phyloP scores from a whole-genome alignment of 2,113 vertebrate species.

The Gulo gulo region DNA sequence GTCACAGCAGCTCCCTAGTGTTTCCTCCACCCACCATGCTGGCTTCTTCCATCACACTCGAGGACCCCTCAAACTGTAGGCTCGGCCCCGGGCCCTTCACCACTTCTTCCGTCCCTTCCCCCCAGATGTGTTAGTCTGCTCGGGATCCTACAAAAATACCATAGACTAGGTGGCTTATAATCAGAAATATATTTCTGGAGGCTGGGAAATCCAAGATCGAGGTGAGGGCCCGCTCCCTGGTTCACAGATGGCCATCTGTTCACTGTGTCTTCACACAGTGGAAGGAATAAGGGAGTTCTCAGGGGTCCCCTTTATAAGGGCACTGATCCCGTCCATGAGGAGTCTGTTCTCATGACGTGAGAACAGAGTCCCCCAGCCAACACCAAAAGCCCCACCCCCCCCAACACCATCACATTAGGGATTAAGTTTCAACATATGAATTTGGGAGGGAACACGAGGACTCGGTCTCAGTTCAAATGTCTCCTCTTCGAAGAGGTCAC shows the following conservation, averaged over 20 bases:
- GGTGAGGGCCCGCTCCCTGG: background rate
- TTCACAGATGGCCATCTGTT: background rate
- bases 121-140: background rate
- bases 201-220: background rate
- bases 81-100: background rate
- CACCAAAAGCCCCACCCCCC: too few species aligned
- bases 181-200: background rate
- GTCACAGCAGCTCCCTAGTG: background rate
- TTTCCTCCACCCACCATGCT: background rate
- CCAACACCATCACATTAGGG: background rate
- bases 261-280: background rate
- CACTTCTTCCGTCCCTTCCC: background rate
- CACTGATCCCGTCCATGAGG: background rate
- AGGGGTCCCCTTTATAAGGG: background rate
- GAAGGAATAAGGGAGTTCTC: background rate
- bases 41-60: background rate
- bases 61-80: background rate
- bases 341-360: background rate
- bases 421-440: background rate
- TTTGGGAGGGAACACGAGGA: background rate
- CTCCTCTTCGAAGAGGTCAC: background rate
- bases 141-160: background rate
- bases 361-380: too few species aligned
- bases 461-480: background rate
- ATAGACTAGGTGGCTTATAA: background rate